These are phyloP conservation scores for Odobenus rosmarus DNA, from an alignment of 2,113 vertebrate species.

Conservation along the genomic window DNA sequence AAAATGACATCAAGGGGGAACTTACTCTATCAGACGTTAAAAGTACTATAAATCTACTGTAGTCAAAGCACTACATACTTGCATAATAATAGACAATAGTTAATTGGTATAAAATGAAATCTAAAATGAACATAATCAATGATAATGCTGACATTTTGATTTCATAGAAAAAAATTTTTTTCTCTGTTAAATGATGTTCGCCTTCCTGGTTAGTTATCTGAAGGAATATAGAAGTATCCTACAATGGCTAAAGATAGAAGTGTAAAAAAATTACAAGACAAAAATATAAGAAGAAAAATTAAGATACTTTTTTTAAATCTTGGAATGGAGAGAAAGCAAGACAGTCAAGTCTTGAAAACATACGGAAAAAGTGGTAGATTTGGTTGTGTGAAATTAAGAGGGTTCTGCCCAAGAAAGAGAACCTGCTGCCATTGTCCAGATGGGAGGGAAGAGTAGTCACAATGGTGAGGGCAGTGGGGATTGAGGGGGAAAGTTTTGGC, in stretches of 20 bases:
- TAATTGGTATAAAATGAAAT: constrained; percentile 14
- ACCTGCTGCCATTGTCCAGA: not conserved
- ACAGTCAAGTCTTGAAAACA: constrained; percentile 39
- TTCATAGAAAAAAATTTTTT: not conserved
- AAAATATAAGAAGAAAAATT: constrained; percentile 26
- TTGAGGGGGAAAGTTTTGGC: not conserved
- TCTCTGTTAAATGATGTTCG: not conserved
- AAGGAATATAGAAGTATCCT: not conserved
- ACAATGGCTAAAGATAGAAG: not conserved
- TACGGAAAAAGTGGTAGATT: not conserved
- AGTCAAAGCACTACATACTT: not conserved
- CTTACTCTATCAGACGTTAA: not conserved
- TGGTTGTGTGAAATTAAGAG: not conserved
- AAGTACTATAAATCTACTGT: not conserved
- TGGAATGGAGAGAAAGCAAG: not conserved
- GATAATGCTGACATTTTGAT: not conserved
- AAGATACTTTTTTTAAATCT: not conserved
- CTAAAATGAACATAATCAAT: constrained; percentile 24
- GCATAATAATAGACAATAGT: not conserved
- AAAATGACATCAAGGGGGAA: not conserved
- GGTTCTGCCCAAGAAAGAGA: not conserved
- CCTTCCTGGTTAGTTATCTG: not conserved
- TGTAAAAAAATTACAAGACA: constrained; percentile 7
- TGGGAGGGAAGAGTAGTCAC: not conserved
- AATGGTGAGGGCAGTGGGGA: not conserved